A percentile compares a stretch with the other conserved stretches of the same genome.
These are phyloP conservation scores for Siniperca knerii DNA, from an alignment of 2,113 vertebrate genomes.

Conservation along the genomic window DNA sequence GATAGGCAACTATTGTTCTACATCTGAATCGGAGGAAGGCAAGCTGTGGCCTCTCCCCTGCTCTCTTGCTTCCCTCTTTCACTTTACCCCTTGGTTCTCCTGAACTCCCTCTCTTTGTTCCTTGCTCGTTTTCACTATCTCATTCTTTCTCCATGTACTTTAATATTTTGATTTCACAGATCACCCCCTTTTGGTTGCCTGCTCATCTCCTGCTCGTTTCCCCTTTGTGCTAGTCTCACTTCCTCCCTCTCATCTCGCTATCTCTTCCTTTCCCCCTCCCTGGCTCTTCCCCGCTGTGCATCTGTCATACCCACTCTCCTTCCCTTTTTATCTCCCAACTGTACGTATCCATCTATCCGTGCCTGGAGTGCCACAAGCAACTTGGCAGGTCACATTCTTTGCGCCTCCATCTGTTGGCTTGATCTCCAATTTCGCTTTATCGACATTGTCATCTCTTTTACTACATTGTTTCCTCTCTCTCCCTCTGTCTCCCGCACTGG, in stretches of 20 bases:
- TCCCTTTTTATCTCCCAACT: constrained; percentile 75
- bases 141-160: constrained; percentile 7
- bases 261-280: constrained; percentile 47
- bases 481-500: constrained; percentile 32
- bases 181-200: constrained; percentile 40
- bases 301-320: constrained; percentile 74
- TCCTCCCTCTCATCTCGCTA: constrained; percentile 61
- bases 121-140: constrained; percentile 33
- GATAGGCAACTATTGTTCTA: constrained; percentile 84
- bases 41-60: constrained; percentile 67
- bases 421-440: constrained; percentile 80
- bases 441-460: constrained; percentile 70
- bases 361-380: constrained; percentile 68
- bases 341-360: constrained; percentile 65
- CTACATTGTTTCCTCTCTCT: constrained; percentile 57
- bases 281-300: constrained; percentile 53
- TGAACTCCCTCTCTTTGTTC: constrained; percentile 39
- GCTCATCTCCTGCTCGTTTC: constrained; percentile 49
- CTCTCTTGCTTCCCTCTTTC: constrained; percentile 55
- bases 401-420: constrained; percentile 75
- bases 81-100: constrained; percentile 20
- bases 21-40: constrained; percentile 85
- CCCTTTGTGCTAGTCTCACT: constrained; percentile 57
- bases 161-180: constrained; percentile 58
- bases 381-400: constrained; percentile 80